Evolutionary conservation across 2,888 invertebrate genomes (phyloP).

Genomic region (Synanthedon andrenaeformis): DNA sequence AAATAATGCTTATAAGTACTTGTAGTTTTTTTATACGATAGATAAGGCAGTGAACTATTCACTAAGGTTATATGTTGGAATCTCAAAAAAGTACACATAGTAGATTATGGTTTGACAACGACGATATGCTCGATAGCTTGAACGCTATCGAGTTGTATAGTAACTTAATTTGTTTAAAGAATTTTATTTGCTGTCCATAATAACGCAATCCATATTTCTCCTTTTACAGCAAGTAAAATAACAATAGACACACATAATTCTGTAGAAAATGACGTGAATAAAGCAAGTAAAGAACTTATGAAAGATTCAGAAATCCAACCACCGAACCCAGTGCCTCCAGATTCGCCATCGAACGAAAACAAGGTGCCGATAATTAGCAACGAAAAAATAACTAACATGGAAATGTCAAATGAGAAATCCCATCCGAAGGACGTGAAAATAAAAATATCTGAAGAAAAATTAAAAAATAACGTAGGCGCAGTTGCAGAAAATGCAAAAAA

Average conservation of each 20-base stretch:
- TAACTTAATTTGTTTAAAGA: not conserved
- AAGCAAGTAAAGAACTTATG: slow-evolving; percentile 19
- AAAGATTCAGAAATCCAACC: slow-evolving; percentile 58
- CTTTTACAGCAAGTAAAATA: slow-evolving; percentile 29
- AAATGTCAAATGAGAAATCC: slow-evolving; percentile 25
- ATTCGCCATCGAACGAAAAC: slow-evolving; percentile 52
- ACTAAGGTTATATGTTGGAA: too few relatives aligned
- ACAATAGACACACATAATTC: slow-evolving; percentile 18
- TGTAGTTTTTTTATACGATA: too few relatives aligned
- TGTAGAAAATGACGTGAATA: slow-evolving; percentile 13
- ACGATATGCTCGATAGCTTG: too few relatives aligned
- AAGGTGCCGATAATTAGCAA: slow-evolving; percentile 12
- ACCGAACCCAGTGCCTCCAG: slow-evolving; percentile 59
- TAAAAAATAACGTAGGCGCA: slow-evolving; percentile 12
- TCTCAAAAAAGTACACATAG: too few relatives aligned
- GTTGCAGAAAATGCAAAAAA: slow-evolving; percentile 14
- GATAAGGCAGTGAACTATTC: too few relatives aligned
- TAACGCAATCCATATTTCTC: not conserved
- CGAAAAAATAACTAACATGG: slow-evolving; percentile 24
- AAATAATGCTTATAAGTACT: too few relatives aligned
- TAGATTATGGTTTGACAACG: too few relatives aligned
- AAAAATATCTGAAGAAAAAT: slow-evolving; percentile 28
- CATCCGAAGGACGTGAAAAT: slow-evolving; percentile 44
- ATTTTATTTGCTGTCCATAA: not conserved
- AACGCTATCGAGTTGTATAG: not conserved